Evolutionary conservation across 2,113 vertebrate genomes (phyloP).

Genomic region (Philantomba maxwellii): DNA sequence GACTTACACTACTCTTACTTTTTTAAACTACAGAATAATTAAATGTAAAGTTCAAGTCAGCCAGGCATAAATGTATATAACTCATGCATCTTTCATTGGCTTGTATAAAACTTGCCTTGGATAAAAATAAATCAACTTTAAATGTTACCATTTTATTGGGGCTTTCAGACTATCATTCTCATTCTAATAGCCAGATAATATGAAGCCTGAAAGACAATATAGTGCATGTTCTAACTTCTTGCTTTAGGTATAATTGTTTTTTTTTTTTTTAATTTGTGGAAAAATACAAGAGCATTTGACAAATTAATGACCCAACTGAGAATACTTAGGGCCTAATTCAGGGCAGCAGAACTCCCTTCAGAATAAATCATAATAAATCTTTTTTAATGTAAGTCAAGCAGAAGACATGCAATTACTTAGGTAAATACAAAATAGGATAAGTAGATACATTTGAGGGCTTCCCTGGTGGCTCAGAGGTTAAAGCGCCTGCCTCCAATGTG

Average conservation of each 20-base stretch:
- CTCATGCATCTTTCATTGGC: background rate
- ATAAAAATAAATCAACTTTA: conserved; percentile 15
- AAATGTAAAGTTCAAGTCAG: background rate
- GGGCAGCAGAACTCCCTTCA: background rate
- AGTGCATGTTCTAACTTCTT: background rate
- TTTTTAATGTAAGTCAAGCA: conserved; percentile 16
- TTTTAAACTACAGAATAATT: background rate
- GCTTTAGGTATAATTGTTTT: background rate
- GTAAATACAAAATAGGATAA: conserved; percentile 2
- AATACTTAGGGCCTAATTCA: background rate
- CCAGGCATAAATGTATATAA: background rate
- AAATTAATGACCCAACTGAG: conserved; percentile 9
- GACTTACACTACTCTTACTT: background rate
- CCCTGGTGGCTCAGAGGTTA: no score
- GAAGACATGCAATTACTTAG: background rate
- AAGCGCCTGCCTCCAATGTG: no score
- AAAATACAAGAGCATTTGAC: background rate
- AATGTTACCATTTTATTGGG: background rate
- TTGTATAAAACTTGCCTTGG: background rate
- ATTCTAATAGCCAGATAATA: conserved; percentile 7
- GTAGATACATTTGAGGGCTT: background rate
- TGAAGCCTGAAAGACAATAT: background rate
- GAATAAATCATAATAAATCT: conserved; percentile 26
- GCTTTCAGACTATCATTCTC: background rate
- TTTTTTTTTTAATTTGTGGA: background rate